phyloP scores from a whole-genome alignment of 2,797 vertebrate species.

The Melanotaenia nigrans region DNA sequence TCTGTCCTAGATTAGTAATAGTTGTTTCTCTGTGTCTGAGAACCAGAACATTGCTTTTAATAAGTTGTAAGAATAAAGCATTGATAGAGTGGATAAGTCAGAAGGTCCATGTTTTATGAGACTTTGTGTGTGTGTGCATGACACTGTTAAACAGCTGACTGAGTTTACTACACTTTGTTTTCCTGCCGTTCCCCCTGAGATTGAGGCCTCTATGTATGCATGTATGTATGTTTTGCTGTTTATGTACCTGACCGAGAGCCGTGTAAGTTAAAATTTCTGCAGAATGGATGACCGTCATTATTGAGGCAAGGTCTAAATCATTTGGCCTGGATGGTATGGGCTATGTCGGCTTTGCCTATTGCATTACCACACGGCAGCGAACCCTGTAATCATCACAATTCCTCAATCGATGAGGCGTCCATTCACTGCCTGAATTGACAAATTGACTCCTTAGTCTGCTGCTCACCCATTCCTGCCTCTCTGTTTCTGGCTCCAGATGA shows the following conservation, averaged over 20 bases:
- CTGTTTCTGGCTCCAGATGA: slow-evolving; percentile 43
- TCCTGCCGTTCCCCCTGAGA: not conserved
- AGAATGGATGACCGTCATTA: slow-evolving; percentile 56
- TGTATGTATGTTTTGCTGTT: slow-evolving; percentile 10
- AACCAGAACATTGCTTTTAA: too few relatives aligned
- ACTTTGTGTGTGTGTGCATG: too few relatives aligned
- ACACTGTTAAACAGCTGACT: not conserved
- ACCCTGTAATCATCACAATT: slow-evolving; percentile 64
- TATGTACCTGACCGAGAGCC: slow-evolving; percentile 36
- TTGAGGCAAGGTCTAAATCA: slow-evolving; percentile 51
- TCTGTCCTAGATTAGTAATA: not conserved
- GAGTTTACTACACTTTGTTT: not conserved
- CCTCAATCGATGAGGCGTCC: slow-evolving; percentile 65
- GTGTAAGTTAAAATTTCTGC: slow-evolving; percentile 47
- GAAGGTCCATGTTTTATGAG: too few relatives aligned
- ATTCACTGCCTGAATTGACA: slow-evolving; percentile 55
- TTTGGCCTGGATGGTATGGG: slow-evolving; percentile 29
- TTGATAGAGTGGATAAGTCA: too few relatives aligned
- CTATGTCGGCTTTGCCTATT: slow-evolving; percentile 44
- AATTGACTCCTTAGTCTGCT: slow-evolving; percentile 55
- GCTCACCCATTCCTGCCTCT: slow-evolving; percentile 27
- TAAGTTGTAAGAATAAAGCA: too few relatives aligned
- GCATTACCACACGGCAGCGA: slow-evolving; percentile 55
- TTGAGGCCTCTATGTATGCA: not conserved
- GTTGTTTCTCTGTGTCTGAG: not conserved